A percentile compares a stretch with the other conserved stretches of the same genome.
Conservation (phyloP, 2,888 invertebrate species). For the Oeneis ivallda region DNA sequence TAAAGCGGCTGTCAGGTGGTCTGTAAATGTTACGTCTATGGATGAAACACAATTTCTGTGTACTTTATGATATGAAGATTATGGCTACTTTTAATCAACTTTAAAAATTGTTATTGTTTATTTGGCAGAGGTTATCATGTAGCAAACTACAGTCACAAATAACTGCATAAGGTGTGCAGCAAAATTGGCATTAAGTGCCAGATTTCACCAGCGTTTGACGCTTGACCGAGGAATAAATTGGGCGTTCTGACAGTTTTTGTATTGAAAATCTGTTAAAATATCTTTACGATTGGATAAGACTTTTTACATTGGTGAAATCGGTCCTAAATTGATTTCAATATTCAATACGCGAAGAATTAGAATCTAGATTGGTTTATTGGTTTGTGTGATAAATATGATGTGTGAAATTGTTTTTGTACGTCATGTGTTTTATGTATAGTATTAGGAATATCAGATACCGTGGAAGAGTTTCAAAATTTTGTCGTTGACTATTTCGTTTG, state of each 20-base stretch:
- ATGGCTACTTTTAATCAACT: neutral
- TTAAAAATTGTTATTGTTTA: neutral
- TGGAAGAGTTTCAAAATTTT: neutral
- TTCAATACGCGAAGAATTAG: neutral
- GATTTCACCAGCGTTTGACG: neutral
- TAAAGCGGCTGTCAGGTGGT: too few species aligned
- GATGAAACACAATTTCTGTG: neutral
- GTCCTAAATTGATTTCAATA: neutral
- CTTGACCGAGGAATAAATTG: too few species aligned
- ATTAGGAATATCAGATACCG: neutral
- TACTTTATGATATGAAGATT: neutral
- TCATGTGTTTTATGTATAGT: neutral
- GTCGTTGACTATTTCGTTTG: neutral
- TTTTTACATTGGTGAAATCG: neutral
- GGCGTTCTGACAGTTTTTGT: too few species aligned
- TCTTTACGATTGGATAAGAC: too few species aligned
- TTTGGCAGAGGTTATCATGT: conserved; percentile 7
- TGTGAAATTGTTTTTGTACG: too few species aligned
- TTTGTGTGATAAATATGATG: too few species aligned
- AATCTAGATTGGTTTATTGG: neutral
- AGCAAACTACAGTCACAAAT: neutral
- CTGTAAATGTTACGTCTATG: too few species aligned
- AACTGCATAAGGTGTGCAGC: neutral
- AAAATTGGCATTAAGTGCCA: too few species aligned
- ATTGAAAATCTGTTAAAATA: too few species aligned